Base-by-base conservation (phyloP, 2,888 invertebrate species). In the Chrysodeixis includens region DNA sequence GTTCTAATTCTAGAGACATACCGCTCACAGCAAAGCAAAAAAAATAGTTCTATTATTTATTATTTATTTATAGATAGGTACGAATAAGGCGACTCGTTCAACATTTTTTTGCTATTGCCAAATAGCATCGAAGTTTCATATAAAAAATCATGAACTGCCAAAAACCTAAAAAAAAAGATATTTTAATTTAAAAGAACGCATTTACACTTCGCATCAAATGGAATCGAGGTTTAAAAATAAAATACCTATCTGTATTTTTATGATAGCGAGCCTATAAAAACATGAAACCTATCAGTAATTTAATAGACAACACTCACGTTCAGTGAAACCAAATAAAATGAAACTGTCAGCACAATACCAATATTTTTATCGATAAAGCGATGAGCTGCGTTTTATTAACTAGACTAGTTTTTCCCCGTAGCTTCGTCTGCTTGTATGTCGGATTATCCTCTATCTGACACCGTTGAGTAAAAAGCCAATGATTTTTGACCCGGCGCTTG, bases 291-390 rank as follows among this genome's bases (percentile, higher is more conserved):
- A 61, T 58, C 66, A 51, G 53, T 71, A 59, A 54, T 62, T 58
- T 71, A 71, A 71, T 52, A 58, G 55, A 57, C 57, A 46, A 61
- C 55, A 71, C 55, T 58, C 32, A 18, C 61, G 55, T 61, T 52
- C 35, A 57, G 64, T 68, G 62, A 63, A 49, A 53, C 54, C 68
- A 61, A 26, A 52, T 66, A 52, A 53, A 66, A 71, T 66, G 66
- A 16, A 51, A 10, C 53, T 46, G 30, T 40, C 49, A 49, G 60
- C 35, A 71, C 44, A 55, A 71, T 66, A 35, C 46, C 46, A 49
- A 49, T 49, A 49, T 49, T 49, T 49, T 49, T 20, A 49, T 20
- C 46, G 4, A 46, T 46, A 18, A 16, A 18, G 8, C 46, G 46
- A 49, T 49, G 18, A 49, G 10, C 46, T 49, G 20, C 46, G 18